Evolutionary conservation across 2,113 vertebrate genomes (phyloP).

Genomic region (Nannobrachium achirus): DNA sequence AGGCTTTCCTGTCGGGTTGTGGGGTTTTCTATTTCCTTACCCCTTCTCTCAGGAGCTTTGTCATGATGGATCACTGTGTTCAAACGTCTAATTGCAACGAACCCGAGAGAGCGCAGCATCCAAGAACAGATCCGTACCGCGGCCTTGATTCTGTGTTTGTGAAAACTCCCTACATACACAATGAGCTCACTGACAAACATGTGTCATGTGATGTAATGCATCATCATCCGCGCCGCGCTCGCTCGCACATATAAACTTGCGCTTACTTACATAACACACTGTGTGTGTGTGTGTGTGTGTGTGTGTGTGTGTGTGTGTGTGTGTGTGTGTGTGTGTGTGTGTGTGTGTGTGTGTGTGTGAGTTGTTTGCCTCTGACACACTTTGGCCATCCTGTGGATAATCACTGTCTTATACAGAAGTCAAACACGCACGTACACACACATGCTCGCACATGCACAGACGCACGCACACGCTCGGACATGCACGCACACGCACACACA

Average conservation of each 20-base stretch:
- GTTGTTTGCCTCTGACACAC: conserved; percentile 9
- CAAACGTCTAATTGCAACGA: background rate
- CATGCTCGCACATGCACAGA: background rate
- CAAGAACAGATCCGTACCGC: background rate
- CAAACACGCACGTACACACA: background rate
- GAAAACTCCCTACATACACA: conserved; percentile 31
- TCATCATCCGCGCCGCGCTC: conserved; percentile 26
- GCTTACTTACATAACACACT: conserved; percentile 40
- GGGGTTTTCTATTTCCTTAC: background rate
- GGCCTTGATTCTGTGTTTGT: conserved; percentile 44
- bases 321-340: background rate
- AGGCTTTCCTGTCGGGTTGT: too few species aligned
- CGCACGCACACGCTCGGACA: too few species aligned
- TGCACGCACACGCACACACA: background rate
- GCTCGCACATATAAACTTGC: conserved; percentile 9
- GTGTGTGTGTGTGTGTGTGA: conserved; percentile 1
- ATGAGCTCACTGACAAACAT: conserved; percentile 34
- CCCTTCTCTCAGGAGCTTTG: background rate
- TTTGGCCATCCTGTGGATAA: background rate
- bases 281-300: conserved; percentile 7
- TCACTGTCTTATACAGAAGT: too few species aligned
- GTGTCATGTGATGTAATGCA: conserved; percentile 1
- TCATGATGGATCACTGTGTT: background rate
- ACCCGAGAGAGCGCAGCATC: conserved; percentile 12
- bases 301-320: background rate